Base-by-base conservation (phyloP, 2,888 invertebrate species). In the Muscina levida region DNA sequence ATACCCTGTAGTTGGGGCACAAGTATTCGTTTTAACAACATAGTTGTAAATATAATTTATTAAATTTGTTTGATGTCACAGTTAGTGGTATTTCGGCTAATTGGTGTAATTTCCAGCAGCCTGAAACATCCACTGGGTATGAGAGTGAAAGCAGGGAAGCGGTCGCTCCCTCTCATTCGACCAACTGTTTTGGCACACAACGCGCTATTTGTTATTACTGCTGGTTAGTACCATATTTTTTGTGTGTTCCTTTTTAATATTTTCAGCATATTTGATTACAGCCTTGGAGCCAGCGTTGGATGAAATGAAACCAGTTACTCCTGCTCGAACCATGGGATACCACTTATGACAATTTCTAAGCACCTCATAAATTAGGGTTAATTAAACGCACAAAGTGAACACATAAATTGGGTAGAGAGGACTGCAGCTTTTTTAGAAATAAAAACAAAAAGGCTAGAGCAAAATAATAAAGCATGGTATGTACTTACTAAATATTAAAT, bases 11-110 rank as follows among this genome's bases (percentile, higher is more conserved):
- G n/a, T n/a, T n/a, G n/a, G n/a, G n/a, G n/a, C n/a, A n/a, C n/a
- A n/a, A n/a, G n/a, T n/a, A n/a, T n/a, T n/a, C n/a, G n/a, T n/a
- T n/a, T n/a, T n/a, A n/a, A n/a, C n/a, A n/a, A 31, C 31, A 31
- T 31, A 31, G 3, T 31, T 8, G 4, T 8, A 31, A 8, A 10
- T 79, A 75, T 71, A 67, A 72, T 72, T 76, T 76, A 75, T 72
- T 72, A 76, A 72, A 79, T 75, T 75, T 39, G 72, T 62, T 57
- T 65, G 68, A 73, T 57, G 72, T 65, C 65, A 24, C 72, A 62
- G 72, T 72, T 56, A 72, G 57, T 72, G 72, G 76, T 37, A 76
- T 26, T 70, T 19, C 56, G 70, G 77, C 76, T 80, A 80, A 77
- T 80, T 72, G 51, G 13, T 48, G 72, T 44, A 31, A 80, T 80